Percentiles rank a stretch among this genome's conserved stretches.
Conservation (phyloP, 2,113 vertebrate species). For the Erythrocebus patas region DNA sequence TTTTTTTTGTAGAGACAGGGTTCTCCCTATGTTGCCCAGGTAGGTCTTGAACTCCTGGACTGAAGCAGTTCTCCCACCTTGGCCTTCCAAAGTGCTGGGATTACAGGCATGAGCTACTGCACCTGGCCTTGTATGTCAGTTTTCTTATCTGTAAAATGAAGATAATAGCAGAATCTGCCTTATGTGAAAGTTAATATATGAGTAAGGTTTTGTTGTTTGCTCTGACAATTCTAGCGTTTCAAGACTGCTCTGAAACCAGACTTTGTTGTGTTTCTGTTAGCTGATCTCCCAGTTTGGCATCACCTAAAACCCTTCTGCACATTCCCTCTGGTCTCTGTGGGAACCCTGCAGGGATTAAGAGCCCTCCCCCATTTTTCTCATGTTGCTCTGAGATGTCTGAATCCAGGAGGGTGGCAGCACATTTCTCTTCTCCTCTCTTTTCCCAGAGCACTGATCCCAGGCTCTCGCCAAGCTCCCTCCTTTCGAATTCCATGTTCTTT, state of each 20-base stretch:
- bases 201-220: background rate
- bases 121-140: background rate
- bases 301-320: background rate
- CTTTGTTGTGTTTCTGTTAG: background rate
- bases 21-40: too few relatives aligned
- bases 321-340: background rate
- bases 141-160: background rate
- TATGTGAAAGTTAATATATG: background rate
- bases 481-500: background rate
- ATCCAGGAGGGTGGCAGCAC: background rate
- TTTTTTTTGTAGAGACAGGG: too few relatives aligned
- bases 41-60: too few relatives aligned
- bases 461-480: background rate
- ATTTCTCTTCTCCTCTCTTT: background rate
- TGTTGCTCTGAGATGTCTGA: background rate
- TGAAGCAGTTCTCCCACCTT: too few relatives aligned
- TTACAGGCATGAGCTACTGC: too few relatives aligned
- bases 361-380: too few relatives aligned
- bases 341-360: background rate
- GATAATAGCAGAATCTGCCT: background rate
- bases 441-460: background rate
- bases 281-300: background rate
- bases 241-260: background rate
- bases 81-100: too few relatives aligned
- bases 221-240: background rate